These are phyloP conservation scores for Athripsodes cinereus DNA, from an alignment of 2,888 invertebrate genomes.

Conservation along the genomic window DNA sequence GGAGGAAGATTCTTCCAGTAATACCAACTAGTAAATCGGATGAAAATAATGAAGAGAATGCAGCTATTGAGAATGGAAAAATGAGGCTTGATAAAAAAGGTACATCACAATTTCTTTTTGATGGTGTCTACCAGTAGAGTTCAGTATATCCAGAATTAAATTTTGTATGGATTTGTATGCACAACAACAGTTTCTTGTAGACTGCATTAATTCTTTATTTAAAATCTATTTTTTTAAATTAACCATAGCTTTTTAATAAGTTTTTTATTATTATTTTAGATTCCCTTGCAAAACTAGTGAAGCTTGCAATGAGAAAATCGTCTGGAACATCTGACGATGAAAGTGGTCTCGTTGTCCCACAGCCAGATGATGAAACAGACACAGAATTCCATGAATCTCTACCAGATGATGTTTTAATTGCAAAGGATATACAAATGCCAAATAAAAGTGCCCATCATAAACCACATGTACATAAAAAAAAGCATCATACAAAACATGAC, in stretches of 20 bases:
- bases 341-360: conserved; percentile 36
- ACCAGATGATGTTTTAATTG: conserved; percentile 55
- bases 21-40: conserved; percentile 52
- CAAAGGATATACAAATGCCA: conserved; percentile 42
- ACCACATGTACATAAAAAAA: conserved; percentile 28
- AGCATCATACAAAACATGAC: not conserved
- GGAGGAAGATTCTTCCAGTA: conserved; percentile 63
- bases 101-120: too few species aligned
- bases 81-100: not conserved
- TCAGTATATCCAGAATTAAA: too few species aligned
- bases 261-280: conserved; percentile 32
- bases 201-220: too few species aligned
- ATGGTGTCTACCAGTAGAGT: too few species aligned
- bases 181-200: too few species aligned
- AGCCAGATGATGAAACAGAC: conserved; percentile 59
- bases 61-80: conserved; percentile 29
- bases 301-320: conserved; percentile 54
- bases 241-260: too few species aligned
- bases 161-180: too few species aligned
- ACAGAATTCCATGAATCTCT: conserved; percentile 66
- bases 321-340: conserved; percentile 51
- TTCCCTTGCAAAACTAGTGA: conserved; percentile 54
- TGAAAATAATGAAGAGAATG: conserved; percentile 33
- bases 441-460: conserved; percentile 28
- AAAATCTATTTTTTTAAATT: too few species aligned